Evolutionary conservation across 2,797 vertebrate species (phyloP).

Genomic region (Periparus ater): DNA sequence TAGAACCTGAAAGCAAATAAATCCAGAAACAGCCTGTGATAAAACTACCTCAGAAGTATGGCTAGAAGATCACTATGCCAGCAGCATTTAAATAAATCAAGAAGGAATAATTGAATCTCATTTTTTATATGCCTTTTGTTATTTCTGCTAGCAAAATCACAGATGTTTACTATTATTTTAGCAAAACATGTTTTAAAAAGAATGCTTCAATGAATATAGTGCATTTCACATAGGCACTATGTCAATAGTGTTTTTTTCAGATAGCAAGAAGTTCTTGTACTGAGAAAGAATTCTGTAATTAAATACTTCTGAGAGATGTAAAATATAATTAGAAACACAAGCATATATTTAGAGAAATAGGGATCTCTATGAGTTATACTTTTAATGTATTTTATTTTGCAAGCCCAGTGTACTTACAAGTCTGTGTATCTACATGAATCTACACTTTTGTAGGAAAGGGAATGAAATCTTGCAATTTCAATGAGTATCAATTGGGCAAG

Average conservation of each 20-base stretch:
- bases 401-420: conserved; percentile 8
- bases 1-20: conserved; percentile 63
- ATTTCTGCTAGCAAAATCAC: conserved; percentile 22
- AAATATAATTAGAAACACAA: neutral
- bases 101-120: neutral
- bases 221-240: neutral
- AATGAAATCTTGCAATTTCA: neutral
- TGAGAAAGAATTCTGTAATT: conserved; percentile 29
- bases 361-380: neutral
- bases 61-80: neutral
- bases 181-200: conserved; percentile 36
- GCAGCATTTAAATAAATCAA: conserved; percentile 25
- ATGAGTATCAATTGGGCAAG: neutral
- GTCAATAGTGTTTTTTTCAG: neutral
- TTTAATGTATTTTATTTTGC: conserved; percentile 30
- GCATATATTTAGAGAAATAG: neutral
- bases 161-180: conserved; percentile 22
- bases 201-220: neutral
- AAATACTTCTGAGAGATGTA: neutral
- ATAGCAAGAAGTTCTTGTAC: neutral
- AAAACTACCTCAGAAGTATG: conserved; percentile 33
- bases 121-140: conserved; percentile 24
- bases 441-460: neutral
- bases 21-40: conserved; percentile 26
- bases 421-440: neutral